Evolutionary conservation across 2,797 vertebrate species (phyloP).

Genomic region (Stomatorhinus walkeri): DNA sequence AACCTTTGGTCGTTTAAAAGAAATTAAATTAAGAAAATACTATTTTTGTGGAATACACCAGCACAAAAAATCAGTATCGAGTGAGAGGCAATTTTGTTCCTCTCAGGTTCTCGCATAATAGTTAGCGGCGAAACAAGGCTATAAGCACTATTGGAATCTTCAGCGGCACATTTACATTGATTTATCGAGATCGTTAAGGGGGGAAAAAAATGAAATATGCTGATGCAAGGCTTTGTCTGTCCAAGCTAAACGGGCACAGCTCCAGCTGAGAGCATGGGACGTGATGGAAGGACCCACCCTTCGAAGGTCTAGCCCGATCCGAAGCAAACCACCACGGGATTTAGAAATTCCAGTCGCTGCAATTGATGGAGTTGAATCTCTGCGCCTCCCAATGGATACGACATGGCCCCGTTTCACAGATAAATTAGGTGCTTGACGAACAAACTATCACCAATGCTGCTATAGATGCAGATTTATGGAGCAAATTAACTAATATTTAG

Average conservation of each 20-base stretch:
- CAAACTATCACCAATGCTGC: background rate
- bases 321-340: background rate
- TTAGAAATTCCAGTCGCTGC: background rate
- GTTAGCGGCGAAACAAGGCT: background rate
- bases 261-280: background rate
- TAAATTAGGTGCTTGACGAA: background rate
- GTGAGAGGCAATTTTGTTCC: background rate
- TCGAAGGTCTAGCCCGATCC: background rate
- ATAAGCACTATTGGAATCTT: background rate
- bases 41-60: background rate
- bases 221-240: background rate
- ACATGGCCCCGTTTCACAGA: background rate
- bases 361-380: background rate
- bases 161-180: conserved; percentile 12
- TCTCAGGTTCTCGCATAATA: conserved; percentile 9
- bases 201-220: conserved; percentile 18
- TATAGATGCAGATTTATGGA: conserved; percentile 16
- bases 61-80: background rate
- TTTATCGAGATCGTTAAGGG: conserved; percentile 16
- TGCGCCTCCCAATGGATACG: background rate
- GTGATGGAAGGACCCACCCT: background rate
- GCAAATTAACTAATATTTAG: conserved; percentile 14
- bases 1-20: background rate
- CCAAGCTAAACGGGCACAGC: conserved; percentile 7
- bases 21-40: background rate